Evolutionary conservation across 2,797 vertebrate genomes (phyloP).

Genomic region (Onychomys leucogaster): DNA sequence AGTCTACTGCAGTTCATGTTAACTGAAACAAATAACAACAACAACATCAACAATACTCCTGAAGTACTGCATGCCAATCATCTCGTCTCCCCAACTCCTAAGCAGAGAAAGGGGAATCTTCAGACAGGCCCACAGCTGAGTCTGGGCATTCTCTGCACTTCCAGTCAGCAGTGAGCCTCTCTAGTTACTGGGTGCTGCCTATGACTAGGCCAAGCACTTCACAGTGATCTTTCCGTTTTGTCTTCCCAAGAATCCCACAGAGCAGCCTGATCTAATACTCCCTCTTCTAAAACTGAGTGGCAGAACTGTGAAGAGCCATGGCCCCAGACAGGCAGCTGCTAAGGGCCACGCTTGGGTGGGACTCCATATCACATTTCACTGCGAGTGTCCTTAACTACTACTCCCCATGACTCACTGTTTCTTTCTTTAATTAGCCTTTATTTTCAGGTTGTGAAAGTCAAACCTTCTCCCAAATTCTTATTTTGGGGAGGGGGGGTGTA

Average conservation of each 20-base stretch:
- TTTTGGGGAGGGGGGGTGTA: neutral
- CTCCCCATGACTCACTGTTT: neutral
- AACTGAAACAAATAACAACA: neutral
- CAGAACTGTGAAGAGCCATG: neutral
- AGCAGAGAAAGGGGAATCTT: neutral
- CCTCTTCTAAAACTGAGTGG: slow-evolving; percentile 14
- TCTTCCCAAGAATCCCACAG: neutral
- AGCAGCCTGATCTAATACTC: neutral
- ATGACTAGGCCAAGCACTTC: neutral
- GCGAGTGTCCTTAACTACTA: neutral
- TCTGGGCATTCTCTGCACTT: neutral
- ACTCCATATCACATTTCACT: neutral
- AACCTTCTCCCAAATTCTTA: neutral
- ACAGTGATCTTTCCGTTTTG: slow-evolving; percentile 12
- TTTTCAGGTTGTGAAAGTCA: neutral
- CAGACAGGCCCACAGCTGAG: neutral
- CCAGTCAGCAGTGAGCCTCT: neutral
- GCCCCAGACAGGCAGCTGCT: neutral
- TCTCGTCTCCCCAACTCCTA: neutral
- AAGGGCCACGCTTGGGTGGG: neutral
- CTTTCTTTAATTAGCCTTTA: neutral
- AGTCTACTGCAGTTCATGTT: neutral
- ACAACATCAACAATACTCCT: neutral
- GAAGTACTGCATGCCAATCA: neutral
- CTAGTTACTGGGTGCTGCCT: neutral